Evolutionary conservation across 2,888 invertebrate species (phyloP).

Genomic region (Heliconius ethilla): DNA sequence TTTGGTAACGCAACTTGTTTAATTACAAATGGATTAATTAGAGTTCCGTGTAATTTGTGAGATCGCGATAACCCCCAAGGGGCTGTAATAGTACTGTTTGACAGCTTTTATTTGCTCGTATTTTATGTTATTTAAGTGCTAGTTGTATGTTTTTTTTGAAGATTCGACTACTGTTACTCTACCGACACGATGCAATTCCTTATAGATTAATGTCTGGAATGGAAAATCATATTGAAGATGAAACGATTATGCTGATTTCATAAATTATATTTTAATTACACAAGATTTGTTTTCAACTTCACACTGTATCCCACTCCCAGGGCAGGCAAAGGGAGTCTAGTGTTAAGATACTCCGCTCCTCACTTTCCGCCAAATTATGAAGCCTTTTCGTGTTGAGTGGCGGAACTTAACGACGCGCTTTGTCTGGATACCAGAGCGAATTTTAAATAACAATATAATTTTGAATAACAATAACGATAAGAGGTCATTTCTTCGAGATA

Average conservation of each 20-base stretch:
- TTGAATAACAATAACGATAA: too few species aligned
- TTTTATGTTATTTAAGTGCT: conserved; percentile 15
- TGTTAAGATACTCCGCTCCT: too few species aligned
- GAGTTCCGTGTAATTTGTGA: conserved; percentile 31
- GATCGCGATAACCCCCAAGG: conserved; percentile 34
- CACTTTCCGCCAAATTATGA: too few species aligned
- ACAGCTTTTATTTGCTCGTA: conserved; percentile 28
- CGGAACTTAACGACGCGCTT: too few species aligned
- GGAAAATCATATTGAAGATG: neutral
- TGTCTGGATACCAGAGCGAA: too few species aligned
- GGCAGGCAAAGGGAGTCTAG: too few species aligned
- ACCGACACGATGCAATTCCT: neutral
- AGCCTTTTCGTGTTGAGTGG: too few species aligned
- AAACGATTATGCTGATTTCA: too few species aligned
- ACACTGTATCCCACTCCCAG: too few species aligned
- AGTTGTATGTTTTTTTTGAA: neutral
- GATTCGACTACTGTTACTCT: neutral
- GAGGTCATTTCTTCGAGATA: too few species aligned
- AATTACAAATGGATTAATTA: conserved; percentile 38
- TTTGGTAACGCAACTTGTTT: conserved; percentile 37
- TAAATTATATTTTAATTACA: neutral
- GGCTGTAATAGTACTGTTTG: conserved; percentile 30
- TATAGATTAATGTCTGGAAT: neutral
- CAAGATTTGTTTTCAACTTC: neutral
- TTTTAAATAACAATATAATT: too few species aligned